Evolutionary conservation across 2,113 vertebrate genomes (phyloP).

Genomic region (Oryzias curvinotus): DNA sequence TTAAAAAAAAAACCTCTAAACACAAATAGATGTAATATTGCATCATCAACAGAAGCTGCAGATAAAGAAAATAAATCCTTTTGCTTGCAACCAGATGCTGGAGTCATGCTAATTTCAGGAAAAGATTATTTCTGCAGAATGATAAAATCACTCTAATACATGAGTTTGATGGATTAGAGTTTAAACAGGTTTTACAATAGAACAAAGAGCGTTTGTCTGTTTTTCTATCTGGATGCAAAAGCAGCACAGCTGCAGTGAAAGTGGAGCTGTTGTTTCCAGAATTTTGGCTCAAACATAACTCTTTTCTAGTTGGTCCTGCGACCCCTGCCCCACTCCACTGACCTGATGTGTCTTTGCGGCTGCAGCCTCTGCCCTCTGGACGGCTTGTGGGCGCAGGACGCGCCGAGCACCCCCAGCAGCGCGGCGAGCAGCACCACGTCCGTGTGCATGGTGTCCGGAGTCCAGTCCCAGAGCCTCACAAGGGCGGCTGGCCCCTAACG

Average conservation of each 20-base stretch:
- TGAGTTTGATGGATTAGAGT: no score
- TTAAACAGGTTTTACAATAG: no score
- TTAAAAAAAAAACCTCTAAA: neutral
- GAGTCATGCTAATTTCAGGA: neutral
- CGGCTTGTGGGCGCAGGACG: conserved; percentile 69
- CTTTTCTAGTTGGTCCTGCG: fast-evolving
- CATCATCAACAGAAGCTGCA: conserved; percentile 7
- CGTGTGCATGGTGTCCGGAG: conserved; percentile 78
- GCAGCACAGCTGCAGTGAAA: no score
- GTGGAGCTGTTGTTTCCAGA: neutral
- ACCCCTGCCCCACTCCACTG: conserved; percentile 26
- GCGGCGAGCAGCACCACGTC: conserved; percentile 80
- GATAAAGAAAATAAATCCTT: neutral
- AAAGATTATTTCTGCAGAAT: no score
- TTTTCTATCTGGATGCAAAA: no score
- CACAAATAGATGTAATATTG: conserved; percentile 7
- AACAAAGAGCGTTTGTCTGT: no score
- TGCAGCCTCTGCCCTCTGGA: conserved; percentile 70
- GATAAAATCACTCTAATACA: no score
- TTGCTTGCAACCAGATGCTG: neutral
- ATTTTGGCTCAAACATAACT: neutral
- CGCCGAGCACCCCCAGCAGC: conserved; percentile 77
- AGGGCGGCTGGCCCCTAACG: conserved; percentile 46
- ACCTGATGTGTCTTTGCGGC: conserved; percentile 83
- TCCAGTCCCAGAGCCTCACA: conserved; percentile 55